Conservation (phyloP, 2,888 invertebrate species). For the Drosophila tripunctata region DNA sequence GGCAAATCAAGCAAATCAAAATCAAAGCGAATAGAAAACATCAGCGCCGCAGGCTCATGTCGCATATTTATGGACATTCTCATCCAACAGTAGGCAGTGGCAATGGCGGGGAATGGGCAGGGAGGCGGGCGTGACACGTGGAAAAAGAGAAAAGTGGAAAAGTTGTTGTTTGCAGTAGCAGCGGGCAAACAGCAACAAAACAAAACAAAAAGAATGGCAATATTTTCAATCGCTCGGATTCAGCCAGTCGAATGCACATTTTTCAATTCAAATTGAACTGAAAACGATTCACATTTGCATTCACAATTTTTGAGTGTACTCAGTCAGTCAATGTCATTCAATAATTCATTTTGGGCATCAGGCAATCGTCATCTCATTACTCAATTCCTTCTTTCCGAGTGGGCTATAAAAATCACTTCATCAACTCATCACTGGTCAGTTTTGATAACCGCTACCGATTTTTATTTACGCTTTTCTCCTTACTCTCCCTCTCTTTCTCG, state of each 20-base stretch:
- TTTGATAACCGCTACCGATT: constrained; percentile 30
- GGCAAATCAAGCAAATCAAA: constrained; percentile 68
- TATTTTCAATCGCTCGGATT: constrained; percentile 41
- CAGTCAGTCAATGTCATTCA: constrained; percentile 29
- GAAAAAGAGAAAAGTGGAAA: constrained; percentile 1
- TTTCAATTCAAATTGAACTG: constrained; percentile 56
- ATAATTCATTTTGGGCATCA: constrained; percentile 42
- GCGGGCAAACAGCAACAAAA: too few species aligned
- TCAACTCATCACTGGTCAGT: constrained; percentile 29
- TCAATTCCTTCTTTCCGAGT: too few species aligned
- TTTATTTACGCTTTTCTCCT: neutral
- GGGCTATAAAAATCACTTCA: constrained; percentile 32
- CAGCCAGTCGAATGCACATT: constrained; percentile 57
- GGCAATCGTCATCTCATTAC: constrained; percentile 12
- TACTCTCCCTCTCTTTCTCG: neutral
- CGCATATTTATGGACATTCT: constrained; percentile 47
- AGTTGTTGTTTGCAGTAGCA: constrained; percentile 12
- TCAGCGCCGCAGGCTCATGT: constrained; percentile 50
- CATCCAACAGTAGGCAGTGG: too few species aligned
- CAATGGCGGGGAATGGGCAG: too few species aligned
- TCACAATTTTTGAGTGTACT: constrained; percentile 12
- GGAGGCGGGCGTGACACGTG: neutral
- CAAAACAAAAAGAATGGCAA: constrained; percentile 8
- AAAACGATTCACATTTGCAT: constrained; percentile 41
- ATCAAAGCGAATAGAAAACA: constrained; percentile 62